Conservation (phyloP, 2,888 invertebrate species). For the Synanthedon vespiformis region DNA sequence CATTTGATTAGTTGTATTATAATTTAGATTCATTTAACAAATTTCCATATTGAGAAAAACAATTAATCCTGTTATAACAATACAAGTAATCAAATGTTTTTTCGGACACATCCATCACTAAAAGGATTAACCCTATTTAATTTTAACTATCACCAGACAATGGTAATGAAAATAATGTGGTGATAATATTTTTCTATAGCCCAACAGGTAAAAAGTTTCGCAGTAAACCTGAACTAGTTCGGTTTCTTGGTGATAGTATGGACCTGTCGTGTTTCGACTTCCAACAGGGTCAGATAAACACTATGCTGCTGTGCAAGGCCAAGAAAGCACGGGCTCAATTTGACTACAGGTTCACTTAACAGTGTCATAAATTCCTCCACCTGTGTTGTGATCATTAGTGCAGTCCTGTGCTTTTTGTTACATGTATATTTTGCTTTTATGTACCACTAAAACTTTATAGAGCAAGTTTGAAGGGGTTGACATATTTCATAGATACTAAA, state of each 20-base stretch:
- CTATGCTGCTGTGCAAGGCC: slow-evolving; percentile 77
- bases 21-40: not conserved
- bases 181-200: slow-evolving; percentile 71
- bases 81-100: slow-evolving; percentile 1
- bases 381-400: slow-evolving; percentile 67
- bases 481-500: too few species aligned
- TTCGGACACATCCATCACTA: slow-evolving; percentile 27
- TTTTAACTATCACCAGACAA: slow-evolving; percentile 9
- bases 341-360: slow-evolving; percentile 74
- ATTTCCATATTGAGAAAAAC: too few species aligned
- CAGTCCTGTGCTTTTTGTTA: slow-evolving; percentile 45
- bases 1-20: not conserved
- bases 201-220: slow-evolving; percentile 86
- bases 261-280: slow-evolving; percentile 87
- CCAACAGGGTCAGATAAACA: slow-evolving; percentile 82
- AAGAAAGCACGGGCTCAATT: slow-evolving; percentile 77
- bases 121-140: slow-evolving; percentile 22
- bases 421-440: slow-evolving; percentile 14
- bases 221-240: slow-evolving; percentile 84
- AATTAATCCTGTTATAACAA: not conserved
- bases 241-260: slow-evolving; percentile 80
- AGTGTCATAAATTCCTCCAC: slow-evolving; percentile 51
- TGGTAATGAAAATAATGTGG: slow-evolving; percentile 16
- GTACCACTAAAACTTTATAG: too few species aligned
- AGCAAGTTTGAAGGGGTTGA: too few species aligned